These are phyloP conservation scores for Cheilosia vernalis DNA, from an alignment of 2,888 invertebrate genomes.

Conservation along the genomic window DNA sequence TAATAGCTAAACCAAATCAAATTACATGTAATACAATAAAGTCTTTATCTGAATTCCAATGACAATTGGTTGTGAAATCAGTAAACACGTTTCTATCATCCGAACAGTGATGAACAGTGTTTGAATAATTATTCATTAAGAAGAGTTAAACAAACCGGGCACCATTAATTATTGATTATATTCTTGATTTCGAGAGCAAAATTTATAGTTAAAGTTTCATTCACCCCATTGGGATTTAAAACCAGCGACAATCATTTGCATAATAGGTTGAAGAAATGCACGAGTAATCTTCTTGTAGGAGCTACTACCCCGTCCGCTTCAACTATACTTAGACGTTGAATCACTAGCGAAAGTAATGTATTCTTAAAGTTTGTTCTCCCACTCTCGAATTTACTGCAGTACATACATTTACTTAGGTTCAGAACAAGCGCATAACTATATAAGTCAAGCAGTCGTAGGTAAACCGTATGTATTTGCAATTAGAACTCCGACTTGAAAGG, in stretches of 20 bases:
- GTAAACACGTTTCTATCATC: too few relatives aligned
- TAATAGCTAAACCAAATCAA: too few relatives aligned
- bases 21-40: too few relatives aligned
- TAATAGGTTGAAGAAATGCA: not conserved
- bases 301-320: not conserved
- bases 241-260: not conserved
- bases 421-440: conserved; percentile 33
- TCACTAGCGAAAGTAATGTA: not conserved
- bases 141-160: not conserved
- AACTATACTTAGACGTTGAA: not conserved
- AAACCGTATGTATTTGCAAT: conserved; percentile 39
- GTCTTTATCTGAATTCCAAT: too few relatives aligned
- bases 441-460: conserved; percentile 27
- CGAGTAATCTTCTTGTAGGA: not conserved
- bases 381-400: not conserved
- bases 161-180: not conserved
- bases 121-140: not conserved
- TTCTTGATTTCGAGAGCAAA: not conserved
- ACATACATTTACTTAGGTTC: not conserved
- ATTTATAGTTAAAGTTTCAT: not conserved
- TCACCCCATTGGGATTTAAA: not conserved
- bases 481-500: conserved; percentile 16
- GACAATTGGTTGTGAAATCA: too few relatives aligned
- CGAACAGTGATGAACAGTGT: too few relatives aligned
- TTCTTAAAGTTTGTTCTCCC: conserved; percentile 4